phyloP scores from a whole-genome alignment of 1,140 invertebrate genomes.

The Spodoptera litura region DNA sequence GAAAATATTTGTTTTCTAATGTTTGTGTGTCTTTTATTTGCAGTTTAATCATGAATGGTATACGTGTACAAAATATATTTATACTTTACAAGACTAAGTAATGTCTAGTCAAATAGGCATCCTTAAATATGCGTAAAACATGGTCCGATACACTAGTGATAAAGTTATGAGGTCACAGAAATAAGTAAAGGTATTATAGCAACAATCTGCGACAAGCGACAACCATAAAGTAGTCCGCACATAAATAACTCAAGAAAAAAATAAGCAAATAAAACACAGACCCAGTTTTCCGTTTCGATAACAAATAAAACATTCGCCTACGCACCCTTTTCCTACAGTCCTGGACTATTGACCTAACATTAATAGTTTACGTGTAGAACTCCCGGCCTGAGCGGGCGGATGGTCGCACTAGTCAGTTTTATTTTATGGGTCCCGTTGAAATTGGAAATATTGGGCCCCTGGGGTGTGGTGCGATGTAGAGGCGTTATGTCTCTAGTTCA shows the following conservation, averaged over 20 bases:
- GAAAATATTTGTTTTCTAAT: no score
- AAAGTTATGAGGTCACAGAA: neutral
- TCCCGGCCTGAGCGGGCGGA: conserved; percentile 22
- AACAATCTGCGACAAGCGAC: neutral
- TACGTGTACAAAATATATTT: no score
- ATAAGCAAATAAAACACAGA: conserved; percentile 10
- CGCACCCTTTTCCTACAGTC: conserved; percentile 1
- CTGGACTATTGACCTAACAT: conserved; percentile 11
- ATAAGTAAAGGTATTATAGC: no score
- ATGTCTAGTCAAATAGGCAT: no score
- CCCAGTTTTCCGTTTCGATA: conserved; percentile 7
- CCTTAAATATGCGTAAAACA: no score
- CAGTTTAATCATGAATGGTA: no score
- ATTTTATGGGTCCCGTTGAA: conserved; percentile 55
- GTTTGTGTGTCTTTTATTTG: no score
- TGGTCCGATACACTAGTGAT: neutral
- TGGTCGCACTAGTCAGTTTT: conserved; percentile 47
- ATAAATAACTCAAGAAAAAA: conserved; percentile 10
- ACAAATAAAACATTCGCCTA: conserved; percentile 20
- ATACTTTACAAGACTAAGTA: no score
- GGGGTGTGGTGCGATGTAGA: conserved; percentile 27
- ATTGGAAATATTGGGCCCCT: conserved; percentile 49
- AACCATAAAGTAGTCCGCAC: conserved; percentile 8
- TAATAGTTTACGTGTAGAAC: conserved; percentile 23
- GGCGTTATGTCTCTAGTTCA: conserved; percentile 18